Percentiles rank a stretch among this genome's conserved stretches.
These are phyloP conservation scores for Drosophila longiperda DNA, from an alignment of 2,888 invertebrate genomes.

Conservation along the genomic window DNA sequence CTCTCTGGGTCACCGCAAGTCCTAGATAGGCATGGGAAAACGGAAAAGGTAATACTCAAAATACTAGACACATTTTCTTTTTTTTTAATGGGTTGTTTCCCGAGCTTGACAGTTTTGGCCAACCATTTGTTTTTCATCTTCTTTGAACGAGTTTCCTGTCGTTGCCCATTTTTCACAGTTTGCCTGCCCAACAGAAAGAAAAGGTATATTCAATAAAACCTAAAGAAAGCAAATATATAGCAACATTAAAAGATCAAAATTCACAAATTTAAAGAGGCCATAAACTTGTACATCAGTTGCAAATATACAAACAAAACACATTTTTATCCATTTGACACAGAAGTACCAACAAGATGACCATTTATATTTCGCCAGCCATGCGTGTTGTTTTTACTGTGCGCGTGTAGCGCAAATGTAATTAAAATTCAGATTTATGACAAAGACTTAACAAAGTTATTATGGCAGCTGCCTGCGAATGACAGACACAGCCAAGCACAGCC, in stretches of 20 bases:
- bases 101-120: conserved; percentile 37
- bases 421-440: conserved; percentile 73
- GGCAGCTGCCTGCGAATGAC: conserved; percentile 55
- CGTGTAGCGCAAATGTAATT: conserved; percentile 58
- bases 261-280: background rate
- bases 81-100: background rate
- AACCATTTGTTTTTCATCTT: conserved; percentile 46
- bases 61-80: conserved; percentile 6
- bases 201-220: background rate
- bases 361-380: conserved; percentile 19
- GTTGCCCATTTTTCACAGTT: conserved; percentile 46
- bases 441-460: conserved; percentile 70
- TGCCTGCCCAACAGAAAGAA: conserved; percentile 9
- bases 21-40: background rate
- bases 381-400: conserved; percentile 1
- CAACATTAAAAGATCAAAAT: background rate
- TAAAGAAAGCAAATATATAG: background rate
- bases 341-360: conserved; percentile 27
- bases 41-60: background rate
- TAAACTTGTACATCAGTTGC: background rate
- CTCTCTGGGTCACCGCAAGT: conserved; percentile 64
- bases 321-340: background rate
- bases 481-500: conserved; percentile 27
- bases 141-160: conserved; percentile 35
- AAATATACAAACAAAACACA: background rate